phyloP scores from a whole-genome alignment of 2,797 vertebrate genomes.

The Furcifer pardalis region DNA sequence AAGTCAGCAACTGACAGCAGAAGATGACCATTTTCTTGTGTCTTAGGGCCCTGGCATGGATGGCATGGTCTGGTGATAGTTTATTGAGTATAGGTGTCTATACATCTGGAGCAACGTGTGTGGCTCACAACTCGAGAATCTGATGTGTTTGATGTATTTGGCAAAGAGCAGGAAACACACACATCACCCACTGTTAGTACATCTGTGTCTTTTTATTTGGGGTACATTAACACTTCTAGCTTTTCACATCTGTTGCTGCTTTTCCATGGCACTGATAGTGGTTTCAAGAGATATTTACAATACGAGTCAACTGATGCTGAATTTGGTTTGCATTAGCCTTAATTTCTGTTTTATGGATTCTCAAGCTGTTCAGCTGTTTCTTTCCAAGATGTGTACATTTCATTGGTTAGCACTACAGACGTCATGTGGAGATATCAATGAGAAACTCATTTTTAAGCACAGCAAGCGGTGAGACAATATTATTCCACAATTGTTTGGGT shows the following conservation, averaged over 20 bases:
- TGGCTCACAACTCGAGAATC: conserved; percentile 7
- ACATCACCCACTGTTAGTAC: conserved; percentile 9
- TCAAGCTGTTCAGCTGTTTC: background rate
- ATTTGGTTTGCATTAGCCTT: conserved; percentile 9
- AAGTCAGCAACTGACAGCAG: background rate
- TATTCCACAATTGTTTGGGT: conserved; percentile 28
- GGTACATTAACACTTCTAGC: conserved; percentile 22
- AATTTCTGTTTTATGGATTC: background rate
- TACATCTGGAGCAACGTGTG: background rate
- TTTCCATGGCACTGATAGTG: background rate
- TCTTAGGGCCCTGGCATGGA: background rate
- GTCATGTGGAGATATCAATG: background rate
- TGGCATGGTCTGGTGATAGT: background rate
- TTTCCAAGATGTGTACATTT: conserved; percentile 22
- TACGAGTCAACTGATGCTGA: background rate
- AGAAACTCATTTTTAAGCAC: background rate
- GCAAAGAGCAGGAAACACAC: conserved; percentile 1
- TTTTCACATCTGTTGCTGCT: conserved; percentile 2
- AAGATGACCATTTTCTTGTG: background rate
- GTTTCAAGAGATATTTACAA: conserved; percentile 27
- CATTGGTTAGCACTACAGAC: conserved; percentile 14
- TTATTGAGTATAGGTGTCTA: background rate
- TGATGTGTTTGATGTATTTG: conserved; percentile 6
- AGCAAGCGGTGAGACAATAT: conserved; percentile 4
- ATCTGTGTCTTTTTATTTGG: conserved; percentile 24